Conservation (phyloP, 1,140 invertebrate genomes). For the Pseudoatta argentina region DNA sequence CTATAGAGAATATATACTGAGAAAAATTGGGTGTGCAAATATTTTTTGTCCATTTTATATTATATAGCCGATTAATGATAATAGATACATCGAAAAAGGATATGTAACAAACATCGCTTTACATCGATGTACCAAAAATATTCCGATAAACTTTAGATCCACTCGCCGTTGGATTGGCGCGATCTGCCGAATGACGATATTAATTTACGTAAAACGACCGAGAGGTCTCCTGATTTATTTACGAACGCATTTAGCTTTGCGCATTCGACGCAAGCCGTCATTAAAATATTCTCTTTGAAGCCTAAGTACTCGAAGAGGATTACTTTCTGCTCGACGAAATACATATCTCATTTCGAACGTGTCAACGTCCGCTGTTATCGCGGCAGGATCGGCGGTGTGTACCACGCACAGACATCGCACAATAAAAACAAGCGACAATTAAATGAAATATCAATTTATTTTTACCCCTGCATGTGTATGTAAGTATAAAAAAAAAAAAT, state of each 20-base stretch:
- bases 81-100: background rate
- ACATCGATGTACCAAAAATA: background rate
- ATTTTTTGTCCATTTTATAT: background rate
- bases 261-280: conserved; percentile 21
- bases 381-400: background rate
- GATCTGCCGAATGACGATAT: background rate
- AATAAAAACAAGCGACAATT: conserved; percentile 17
- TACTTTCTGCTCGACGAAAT: conserved; percentile 30
- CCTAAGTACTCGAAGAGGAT: conserved; percentile 47
- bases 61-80: background rate
- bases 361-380: conserved; percentile 14
- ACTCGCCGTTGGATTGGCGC: background rate
- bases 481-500: background rate
- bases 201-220: conserved; percentile 42
- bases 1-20: too few species aligned
- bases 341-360: conserved; percentile 1
- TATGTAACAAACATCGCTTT: background rate
- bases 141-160: background rate
- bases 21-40: background rate
- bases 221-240: conserved; percentile 28
- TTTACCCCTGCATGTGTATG: background rate
- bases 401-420: background rate
- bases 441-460: conserved; percentile 32
- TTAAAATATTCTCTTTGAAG: conserved; percentile 57
- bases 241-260: conserved; percentile 39